Percentiles rank a stretch among this genome's conserved stretches.
Evolutionary conservation across 2,797 vertebrate species (phyloP).

Genomic region (Trichosurus vulpecula): DNA sequence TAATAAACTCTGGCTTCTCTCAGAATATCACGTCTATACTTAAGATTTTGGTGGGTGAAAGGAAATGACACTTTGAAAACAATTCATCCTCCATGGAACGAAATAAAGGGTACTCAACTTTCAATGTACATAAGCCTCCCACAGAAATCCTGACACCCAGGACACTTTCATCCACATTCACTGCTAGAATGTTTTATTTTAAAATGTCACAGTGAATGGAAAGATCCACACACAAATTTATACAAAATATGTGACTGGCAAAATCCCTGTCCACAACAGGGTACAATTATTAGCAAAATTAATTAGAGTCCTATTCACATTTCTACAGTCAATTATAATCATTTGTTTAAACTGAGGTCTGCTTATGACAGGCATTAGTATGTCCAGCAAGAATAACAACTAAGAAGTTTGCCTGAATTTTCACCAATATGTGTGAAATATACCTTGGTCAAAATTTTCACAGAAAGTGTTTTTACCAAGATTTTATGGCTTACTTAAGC

Average conservation of each 20-base stretch:
- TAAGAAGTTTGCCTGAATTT: slow-evolving; percentile 25
- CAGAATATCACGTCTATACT: slow-evolving; percentile 23
- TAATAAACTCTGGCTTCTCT: slow-evolving; percentile 13
- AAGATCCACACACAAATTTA: slow-evolving; percentile 42
- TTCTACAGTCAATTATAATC: slow-evolving; percentile 59
- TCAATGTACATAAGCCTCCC: slow-evolving; percentile 35
- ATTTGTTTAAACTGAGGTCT: slow-evolving; percentile 54
- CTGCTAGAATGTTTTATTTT: slow-evolving; percentile 63
- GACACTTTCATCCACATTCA: slow-evolving; percentile 55
- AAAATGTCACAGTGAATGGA: slow-evolving; percentile 69
- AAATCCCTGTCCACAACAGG: slow-evolving; percentile 50
- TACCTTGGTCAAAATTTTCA: slow-evolving; percentile 51
- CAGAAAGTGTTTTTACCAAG: slow-evolving; percentile 30
- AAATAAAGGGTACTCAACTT: slow-evolving; percentile 10
- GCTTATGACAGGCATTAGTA: slow-evolving; percentile 43
- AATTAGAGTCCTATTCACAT: slow-evolving; percentile 46
- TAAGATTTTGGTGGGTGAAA: slow-evolving; percentile 24
- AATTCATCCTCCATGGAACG: slow-evolving; percentile 9
- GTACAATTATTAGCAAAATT: slow-evolving; percentile 55
- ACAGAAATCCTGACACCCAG: slow-evolving; percentile 32
- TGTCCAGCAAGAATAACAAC: slow-evolving; percentile 12
- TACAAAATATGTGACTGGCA: slow-evolving; percentile 46
- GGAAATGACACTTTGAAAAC: slow-evolving; percentile 21
- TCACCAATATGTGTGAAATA: slow-evolving; percentile 9
- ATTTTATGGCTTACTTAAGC: slow-evolving; percentile 55